Base-by-base conservation (phyloP, 2,113 vertebrate genomes). In the Craseonycteris thonglongyai region DNA sequence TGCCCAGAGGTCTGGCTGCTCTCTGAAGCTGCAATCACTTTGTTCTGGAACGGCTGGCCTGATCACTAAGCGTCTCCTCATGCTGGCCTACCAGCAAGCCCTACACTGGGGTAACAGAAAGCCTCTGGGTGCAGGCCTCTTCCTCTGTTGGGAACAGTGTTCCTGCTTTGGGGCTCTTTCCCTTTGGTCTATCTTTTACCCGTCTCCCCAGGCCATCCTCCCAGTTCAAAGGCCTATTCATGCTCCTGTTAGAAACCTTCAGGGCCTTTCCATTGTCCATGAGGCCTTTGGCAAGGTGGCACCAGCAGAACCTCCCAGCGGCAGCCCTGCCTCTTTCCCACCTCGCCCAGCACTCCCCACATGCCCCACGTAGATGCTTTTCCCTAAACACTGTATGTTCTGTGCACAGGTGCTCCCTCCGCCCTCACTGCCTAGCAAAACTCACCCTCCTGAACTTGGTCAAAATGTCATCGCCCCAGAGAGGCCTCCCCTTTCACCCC, bases 41-140 rank as follows among this genome's bases (percentile, higher is more conserved):
- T n/a, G 33, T 35, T 86, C 19, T 71, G 49, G 16, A 22, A 16
- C 3, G 45, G 11, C 16, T 0, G 11, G 11, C 75, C 16, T 33
- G 18, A 33, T 0, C 3, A 7, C 14, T 42, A 1, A 18, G 13
- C 26, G n/a, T n/a, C 26, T 68, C 68, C 14, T 4, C 1, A 1
- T 1, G 7, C 47, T 16, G 40, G 24, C 3, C 75, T 65, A 7
- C 35, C 18, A 2, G 8, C 24, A 33, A 72, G 11, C 56, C 56
- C 18, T 45, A 2, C 30, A 3, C 9, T 24, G 4, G 30, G 15
- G 13, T 1, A 8, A 30, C 33, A 14, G 26, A 58, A 28, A 11
- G 19, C 28, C 40, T 63, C 28, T 2, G 0, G 2, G 12, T 45
- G 65, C 56, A 40, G 14, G 49, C 14, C 24, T 45, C 3, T 16